phyloP scores from a whole-genome alignment of 2,113 vertebrate genomes.

The Urocolius indicus region DNA sequence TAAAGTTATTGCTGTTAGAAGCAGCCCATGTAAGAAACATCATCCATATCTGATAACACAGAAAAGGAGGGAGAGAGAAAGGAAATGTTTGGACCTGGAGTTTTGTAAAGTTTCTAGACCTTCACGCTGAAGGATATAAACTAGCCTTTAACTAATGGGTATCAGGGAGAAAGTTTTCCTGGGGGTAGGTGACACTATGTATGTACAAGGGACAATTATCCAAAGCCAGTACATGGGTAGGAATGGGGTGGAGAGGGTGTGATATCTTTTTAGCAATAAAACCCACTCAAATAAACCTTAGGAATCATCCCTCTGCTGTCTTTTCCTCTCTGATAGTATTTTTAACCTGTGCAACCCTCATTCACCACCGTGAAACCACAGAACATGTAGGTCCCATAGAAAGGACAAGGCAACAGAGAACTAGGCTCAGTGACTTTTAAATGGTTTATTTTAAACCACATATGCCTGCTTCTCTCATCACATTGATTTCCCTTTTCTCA shows the following conservation, averaged over 20 bases:
- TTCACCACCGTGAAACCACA: too few species aligned
- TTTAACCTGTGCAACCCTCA: neutral
- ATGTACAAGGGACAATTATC: neutral
- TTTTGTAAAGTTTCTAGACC: neutral
- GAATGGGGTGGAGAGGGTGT: neutral
- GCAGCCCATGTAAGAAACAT: neutral
- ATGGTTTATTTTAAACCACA: neutral
- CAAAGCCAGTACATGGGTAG: neutral
- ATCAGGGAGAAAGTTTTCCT: neutral
- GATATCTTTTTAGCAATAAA: neutral
- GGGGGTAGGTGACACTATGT: neutral
- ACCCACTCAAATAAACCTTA: accelerated
- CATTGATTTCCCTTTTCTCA: slow-evolving; percentile 16
- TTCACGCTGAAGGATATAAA: neutral
- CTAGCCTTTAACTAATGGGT: neutral
- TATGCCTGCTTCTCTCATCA: neutral
- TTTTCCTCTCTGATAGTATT: neutral
- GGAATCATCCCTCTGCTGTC: neutral
- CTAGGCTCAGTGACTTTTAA: neutral
- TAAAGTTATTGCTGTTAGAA: neutral
- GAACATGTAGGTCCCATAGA: neutral
- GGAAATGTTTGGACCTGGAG: neutral
- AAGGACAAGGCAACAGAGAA: neutral
- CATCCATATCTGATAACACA: neutral
- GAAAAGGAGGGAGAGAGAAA: neutral